Evolutionary conservation across 2,888 invertebrate genomes (phyloP).

Genomic region (Aleiodes leptofemur): DNA sequence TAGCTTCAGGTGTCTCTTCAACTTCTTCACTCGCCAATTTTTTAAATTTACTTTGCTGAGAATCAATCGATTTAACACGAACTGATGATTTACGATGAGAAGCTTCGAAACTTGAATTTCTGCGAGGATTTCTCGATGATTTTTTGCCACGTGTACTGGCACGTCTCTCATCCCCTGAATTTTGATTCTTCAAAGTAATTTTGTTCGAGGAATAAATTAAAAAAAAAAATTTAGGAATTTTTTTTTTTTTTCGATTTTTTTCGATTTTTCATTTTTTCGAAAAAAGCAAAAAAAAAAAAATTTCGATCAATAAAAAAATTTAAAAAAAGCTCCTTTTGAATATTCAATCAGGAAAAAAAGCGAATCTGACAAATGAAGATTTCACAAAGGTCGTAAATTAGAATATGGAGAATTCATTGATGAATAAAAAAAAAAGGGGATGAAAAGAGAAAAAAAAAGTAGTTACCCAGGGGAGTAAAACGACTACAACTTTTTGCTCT

Average conservation of each 20-base stretch:
- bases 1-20: constrained; percentile 79
- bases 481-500: constrained; percentile 67
- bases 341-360: not conserved
- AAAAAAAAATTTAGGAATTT: not conserved
- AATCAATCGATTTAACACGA: constrained; percentile 64
- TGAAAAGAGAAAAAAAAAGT: not conserved
- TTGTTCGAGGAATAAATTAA: not conserved
- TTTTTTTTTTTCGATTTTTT: too few species aligned
- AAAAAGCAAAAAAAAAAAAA: too few species aligned
- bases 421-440: too few species aligned
- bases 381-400: constrained; percentile 1
- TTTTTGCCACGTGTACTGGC: constrained; percentile 64
- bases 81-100: constrained; percentile 91
- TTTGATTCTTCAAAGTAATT: constrained; percentile 12
- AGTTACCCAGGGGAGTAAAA: constrained; percentile 70
- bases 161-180: constrained; percentile 67
- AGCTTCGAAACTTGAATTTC: constrained; percentile 54
- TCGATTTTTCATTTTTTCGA: too few species aligned
- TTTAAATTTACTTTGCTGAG: constrained; percentile 73
- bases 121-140: constrained; percentile 59
- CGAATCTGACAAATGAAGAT: not conserved
- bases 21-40: constrained; percentile 57
- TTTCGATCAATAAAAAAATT: not conserved
- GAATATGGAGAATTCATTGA: not conserved
- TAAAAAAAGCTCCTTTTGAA: not conserved